Conservation (phyloP, 2,797 vertebrate species). For the Ciconia nigra region DNA sequence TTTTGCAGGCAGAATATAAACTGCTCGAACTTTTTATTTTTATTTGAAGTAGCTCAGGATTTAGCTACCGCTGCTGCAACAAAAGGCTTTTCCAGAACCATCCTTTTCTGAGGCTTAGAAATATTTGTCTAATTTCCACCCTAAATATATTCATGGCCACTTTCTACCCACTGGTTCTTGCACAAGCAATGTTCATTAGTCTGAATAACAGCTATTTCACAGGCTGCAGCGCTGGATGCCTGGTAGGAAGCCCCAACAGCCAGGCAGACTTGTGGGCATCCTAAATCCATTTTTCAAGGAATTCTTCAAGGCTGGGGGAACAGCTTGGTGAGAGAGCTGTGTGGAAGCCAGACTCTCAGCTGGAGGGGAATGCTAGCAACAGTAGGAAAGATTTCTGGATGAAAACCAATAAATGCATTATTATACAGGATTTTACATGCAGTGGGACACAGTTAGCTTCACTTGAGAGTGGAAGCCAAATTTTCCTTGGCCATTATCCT, state of each 20-base stretch:
- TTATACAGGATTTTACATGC: constrained; percentile 43
- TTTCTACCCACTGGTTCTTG: constrained; percentile 3
- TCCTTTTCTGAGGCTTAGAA: background rate
- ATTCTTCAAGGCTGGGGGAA: constrained; percentile 37
- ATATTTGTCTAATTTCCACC: constrained; percentile 13
- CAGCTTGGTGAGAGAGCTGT: background rate
- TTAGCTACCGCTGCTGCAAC: background rate
- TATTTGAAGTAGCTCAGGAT: background rate
- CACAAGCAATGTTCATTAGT: constrained; percentile 25
- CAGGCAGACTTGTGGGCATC: constrained; percentile 14
- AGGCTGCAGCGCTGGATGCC: constrained; percentile 4
- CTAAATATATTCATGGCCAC: constrained; percentile 14
- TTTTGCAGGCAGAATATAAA: background rate
- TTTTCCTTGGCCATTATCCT: background rate
- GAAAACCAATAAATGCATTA: constrained; percentile 38
- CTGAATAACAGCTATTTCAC: constrained; percentile 48
- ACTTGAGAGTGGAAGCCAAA: background rate
- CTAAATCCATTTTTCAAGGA: constrained; percentile 62
- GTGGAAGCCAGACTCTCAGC: constrained; percentile 32
- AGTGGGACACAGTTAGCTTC: background rate
- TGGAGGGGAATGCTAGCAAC: constrained; percentile 21
- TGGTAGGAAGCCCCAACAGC: background rate
- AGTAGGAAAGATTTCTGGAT: constrained; percentile 20
- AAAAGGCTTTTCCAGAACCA: background rate
- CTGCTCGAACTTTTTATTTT: background rate